Evolutionary conservation across 1,140 invertebrate species (phyloP), one percentile per base, ranked within the genome.

Genomic region (Periplaneta americana): DNA sequence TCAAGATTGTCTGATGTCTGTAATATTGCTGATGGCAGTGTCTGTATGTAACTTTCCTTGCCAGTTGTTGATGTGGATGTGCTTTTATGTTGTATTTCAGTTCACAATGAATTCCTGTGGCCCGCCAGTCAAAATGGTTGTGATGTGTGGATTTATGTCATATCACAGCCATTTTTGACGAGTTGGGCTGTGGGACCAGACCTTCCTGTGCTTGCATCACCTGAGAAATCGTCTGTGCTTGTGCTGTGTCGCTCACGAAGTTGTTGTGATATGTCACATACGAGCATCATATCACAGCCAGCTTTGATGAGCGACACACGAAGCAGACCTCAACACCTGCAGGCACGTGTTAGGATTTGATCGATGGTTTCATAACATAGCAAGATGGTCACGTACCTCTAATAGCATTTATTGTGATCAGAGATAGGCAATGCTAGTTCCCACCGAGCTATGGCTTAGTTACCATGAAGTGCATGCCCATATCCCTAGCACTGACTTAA

Each of bases 81-180:
- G n/a, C n/a, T n/a, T n/a, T n/a, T n/a, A n/a, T n/a, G n/a, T n/a
- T 34, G 2, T 32, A 34, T 34, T 34, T 9, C 31, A 76, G 34
- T n/a, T 31, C 33, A 11, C 78, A 39, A 17, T 9, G 6, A 22
- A 34, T 74, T 36, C 78, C 78, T 75, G 79, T 82, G 81, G 74
- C 81, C 83, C 79, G 83, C 84, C 84, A 91, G 93, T 93, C 93
- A 95, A 95, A 94, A 92, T 94, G 93, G 92, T 92, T 95, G 94
- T 94, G 94, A 92, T 93, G 92, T 94, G 93, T 93, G 89, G 89
- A 85, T 87, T 84, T 88, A 86, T 88, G 79, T 92, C 94, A 95
- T 96, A 96, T 96, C 95, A 95, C 94, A 95, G 94, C 94, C 94
- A 94, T 94, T 94, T 93, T 94, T 94, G 93, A 94, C 93, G 93